Evolutionary conservation across 2,797 vertebrate genomes (phyloP), one percentile per base, ranked within the genome.

Genomic region (Rhyacichthys aspro): DNA sequence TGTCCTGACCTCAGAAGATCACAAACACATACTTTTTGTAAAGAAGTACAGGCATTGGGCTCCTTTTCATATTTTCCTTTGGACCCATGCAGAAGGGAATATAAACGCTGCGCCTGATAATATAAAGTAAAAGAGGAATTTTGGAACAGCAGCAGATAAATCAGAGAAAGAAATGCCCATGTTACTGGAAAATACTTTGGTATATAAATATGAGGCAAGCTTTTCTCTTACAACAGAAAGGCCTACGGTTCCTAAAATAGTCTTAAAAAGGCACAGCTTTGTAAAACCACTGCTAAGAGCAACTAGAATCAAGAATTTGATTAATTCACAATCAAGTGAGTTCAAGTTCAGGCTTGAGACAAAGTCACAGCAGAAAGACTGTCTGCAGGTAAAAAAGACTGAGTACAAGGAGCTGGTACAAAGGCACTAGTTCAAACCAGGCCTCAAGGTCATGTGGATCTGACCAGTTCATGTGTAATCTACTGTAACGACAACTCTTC

Each of bases 271-370:
- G 16, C 50, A 42, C 43, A 55, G 49, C 11, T 61, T 53, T 6
- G 9, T 55, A 15, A 38, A 54, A 45, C 28, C 19, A 52, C 36
- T 47, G 38, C 46, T 47, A 11, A 62, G 18, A 43, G 43, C 43
- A 47, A 68, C 49, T 43, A 53, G 3, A 54, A 42, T 33, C 9
- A 59, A 14, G 36, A 56, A 49, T 56, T n/a, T n/a, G 16, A 69
- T 16, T 18, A 60, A 63, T 55, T 61, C 11, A 45, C 39, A 63
- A 36, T 68, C 55, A 44, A 60, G 48, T 61, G 48, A 56, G 23
- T 57, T 74, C 19, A n/a, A 54, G 15, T 17, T 47, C 33, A 65
- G 42, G 50, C 59, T 53, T 59, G 61, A 78, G 36, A 55, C 33
- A 43, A 17, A 32, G 46, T 63, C 61, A 59, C 50, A 54, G 54